phyloP scores from a whole-genome alignment of 2,888 invertebrate genomes.

The Drosophila kambysellisi region DNA sequence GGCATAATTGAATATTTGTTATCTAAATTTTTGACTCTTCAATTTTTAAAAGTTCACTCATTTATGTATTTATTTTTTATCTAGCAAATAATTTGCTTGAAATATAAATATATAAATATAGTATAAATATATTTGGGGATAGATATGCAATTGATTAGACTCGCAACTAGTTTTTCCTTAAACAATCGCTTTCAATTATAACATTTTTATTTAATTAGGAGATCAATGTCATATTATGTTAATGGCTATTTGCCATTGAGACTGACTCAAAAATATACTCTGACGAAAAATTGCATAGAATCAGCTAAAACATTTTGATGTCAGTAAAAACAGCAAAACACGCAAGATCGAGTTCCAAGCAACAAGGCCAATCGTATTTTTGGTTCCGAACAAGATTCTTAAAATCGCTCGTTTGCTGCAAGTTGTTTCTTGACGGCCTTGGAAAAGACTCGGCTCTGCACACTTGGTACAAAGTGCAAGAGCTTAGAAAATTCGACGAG shows the following conservation, averaged over 20 bases:
- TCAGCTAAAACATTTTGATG: slow-evolving; percentile 34
- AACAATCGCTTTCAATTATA: background rate
- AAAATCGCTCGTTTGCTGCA: slow-evolving; percentile 31
- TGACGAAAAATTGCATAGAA: slow-evolving; percentile 32
- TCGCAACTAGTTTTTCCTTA: background rate
- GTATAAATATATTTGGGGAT: background rate
- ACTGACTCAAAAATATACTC: slow-evolving; percentile 17
- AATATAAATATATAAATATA: too few relatives aligned
- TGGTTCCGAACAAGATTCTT: slow-evolving; percentile 60
- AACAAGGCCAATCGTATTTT: slow-evolving; percentile 55
- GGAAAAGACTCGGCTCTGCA: slow-evolving; percentile 1
- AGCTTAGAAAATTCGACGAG: slow-evolving; percentile 9
- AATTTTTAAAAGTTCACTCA: background rate
- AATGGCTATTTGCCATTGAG: slow-evolving; percentile 36
- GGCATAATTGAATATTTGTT: background rate
- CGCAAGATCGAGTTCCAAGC: slow-evolving; percentile 43
- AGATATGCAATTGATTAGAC: background rate
- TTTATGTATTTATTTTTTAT: background rate
- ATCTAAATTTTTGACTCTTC: background rate
- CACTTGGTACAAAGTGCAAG: slow-evolving; percentile 35
- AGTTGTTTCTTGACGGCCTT: slow-evolving; percentile 52
- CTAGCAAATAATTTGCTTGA: background rate
- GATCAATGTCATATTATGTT: slow-evolving; percentile 13
- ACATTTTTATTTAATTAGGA: background rate
- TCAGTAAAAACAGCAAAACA: slow-evolving; percentile 5